phyloP scores from a whole-genome alignment of 2,113 vertebrate genomes.

The Coreoperca whiteheadi region DNA sequence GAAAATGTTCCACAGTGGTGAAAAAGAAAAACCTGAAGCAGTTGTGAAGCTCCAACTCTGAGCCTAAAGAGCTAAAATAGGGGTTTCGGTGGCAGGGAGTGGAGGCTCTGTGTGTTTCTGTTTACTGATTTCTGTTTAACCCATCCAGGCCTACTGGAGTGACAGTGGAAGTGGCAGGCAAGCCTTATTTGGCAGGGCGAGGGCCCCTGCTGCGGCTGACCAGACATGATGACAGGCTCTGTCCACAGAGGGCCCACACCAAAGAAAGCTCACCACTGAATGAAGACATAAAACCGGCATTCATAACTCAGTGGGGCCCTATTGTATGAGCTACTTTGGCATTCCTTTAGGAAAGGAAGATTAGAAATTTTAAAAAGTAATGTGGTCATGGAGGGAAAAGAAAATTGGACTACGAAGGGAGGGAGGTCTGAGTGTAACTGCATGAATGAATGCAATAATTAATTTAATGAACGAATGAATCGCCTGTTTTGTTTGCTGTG shows the following conservation, averaged over 20 bases:
- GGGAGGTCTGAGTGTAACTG: slow-evolving; percentile 12
- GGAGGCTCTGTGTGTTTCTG: background rate
- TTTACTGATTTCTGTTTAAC: slow-evolving; percentile 18
- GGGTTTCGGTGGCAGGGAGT: accelerated
- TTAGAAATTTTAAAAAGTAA: slow-evolving; percentile 24
- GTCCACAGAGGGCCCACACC: slow-evolving; percentile 12
- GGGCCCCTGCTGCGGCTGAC: slow-evolving; percentile 25
- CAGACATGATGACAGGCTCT: slow-evolving; percentile 45
- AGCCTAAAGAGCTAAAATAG: background rate
- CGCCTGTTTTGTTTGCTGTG: slow-evolving; percentile 75
- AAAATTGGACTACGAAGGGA: background rate
- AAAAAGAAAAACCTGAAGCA: background rate
- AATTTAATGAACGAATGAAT: slow-evolving; percentile 75
- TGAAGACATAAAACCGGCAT: slow-evolving; percentile 53
- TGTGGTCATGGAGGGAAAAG: slow-evolving; percentile 16
- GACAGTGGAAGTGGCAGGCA: slow-evolving; percentile 30
- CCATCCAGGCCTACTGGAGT: background rate
- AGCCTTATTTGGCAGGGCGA: slow-evolving; percentile 30
- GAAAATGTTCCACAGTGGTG: background rate
- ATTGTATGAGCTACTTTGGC: slow-evolving; percentile 28
- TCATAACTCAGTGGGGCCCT: slow-evolving; percentile 41
- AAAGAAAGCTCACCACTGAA: slow-evolving; percentile 20
- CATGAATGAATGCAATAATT: slow-evolving; percentile 51
- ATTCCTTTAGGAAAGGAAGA: slow-evolving; percentile 30
- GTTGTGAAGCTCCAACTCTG: background rate